phyloP scores from a whole-genome alignment of 2,888 invertebrate species.

The Julus scandinavius region DNA sequence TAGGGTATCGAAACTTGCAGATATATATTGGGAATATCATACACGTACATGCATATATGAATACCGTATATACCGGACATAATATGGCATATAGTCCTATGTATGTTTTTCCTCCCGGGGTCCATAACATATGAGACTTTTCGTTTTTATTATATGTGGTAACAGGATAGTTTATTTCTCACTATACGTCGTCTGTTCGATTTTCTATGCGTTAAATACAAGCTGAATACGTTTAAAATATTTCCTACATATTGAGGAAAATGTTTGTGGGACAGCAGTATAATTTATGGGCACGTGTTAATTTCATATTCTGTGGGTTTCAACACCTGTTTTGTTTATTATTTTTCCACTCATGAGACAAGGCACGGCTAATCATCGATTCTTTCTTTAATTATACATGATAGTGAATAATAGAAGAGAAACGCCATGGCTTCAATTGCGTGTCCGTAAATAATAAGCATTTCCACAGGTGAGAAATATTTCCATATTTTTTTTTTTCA shows the following conservation, averaged over 20 bases:
- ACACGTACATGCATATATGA: no score
- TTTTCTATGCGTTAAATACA: no score
- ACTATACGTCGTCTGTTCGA: no score
- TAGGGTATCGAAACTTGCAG: no score
- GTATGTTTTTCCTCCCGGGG: no score
- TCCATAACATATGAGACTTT: no score
- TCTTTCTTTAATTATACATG: conserved; percentile 1
- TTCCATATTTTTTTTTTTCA: neutral
- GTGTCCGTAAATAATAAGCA: conserved; percentile 29
- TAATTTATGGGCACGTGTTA: neutral
- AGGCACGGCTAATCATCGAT: conserved; percentile 29
- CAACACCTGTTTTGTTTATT: conserved; percentile 42
- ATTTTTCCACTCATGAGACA: conserved; percentile 26
- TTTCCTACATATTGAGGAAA: neutral
- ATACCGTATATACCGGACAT: no score
- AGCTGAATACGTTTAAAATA: neutral
- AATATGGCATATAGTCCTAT: no score
- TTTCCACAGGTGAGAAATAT: conserved; percentile 42
- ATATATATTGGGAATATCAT: no score
- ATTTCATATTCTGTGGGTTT: conserved; percentile 39
- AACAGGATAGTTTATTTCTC: no score
- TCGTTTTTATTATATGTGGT: no score
- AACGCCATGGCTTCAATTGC: neutral
- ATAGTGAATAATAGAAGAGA: neutral
- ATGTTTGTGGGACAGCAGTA: neutral